Conservation (phyloP, 1,140 invertebrate genomes). For the Lepidurus packardi region DNA sequence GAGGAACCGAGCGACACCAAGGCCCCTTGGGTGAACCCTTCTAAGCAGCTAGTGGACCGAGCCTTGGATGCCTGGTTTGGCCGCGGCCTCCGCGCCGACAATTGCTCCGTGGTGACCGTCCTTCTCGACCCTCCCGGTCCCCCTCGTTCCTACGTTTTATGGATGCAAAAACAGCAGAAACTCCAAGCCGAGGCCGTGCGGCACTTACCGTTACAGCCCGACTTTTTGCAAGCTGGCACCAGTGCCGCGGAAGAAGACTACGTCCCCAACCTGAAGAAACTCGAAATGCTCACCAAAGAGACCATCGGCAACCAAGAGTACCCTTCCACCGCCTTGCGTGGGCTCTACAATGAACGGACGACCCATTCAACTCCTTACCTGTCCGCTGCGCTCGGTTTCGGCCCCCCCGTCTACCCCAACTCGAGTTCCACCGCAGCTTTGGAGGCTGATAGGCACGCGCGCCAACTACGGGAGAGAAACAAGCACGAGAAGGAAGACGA, state of each 20-base stretch:
- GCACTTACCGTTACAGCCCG: not conserved
- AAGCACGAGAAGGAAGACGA: conserved; percentile 28
- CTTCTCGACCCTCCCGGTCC: conserved; percentile 86
- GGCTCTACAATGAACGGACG: not conserved
- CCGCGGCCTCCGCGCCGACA: conserved; percentile 82
- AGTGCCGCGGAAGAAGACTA: not conserved
- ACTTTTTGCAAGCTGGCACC: not conserved
- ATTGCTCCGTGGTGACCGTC: conserved; percentile 87
- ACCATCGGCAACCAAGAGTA: not conserved
- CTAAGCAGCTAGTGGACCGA: conserved; percentile 78
- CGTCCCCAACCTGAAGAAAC: not conserved
- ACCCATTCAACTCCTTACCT: not conserved
- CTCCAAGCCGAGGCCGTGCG: conserved; percentile 12
- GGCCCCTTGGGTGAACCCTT: conserved; percentile 72
- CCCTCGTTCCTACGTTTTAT: conserved; percentile 43
- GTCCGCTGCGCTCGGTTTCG: not conserved
- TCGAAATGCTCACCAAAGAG: not conserved
- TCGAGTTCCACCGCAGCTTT: not conserved
- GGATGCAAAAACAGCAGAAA: conserved; percentile 28
- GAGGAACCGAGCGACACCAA: not conserved
- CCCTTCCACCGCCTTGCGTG: not conserved
- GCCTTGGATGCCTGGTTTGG: conserved; percentile 63
- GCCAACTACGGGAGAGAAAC: conserved; percentile 17
- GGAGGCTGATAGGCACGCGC: not conserved
- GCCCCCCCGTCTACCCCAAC: not conserved